Percentiles rank a stretch among this genome's conserved stretches.
Conservation (phyloP, 2,113 vertebrate species). For the Micromys minutus region DNA sequence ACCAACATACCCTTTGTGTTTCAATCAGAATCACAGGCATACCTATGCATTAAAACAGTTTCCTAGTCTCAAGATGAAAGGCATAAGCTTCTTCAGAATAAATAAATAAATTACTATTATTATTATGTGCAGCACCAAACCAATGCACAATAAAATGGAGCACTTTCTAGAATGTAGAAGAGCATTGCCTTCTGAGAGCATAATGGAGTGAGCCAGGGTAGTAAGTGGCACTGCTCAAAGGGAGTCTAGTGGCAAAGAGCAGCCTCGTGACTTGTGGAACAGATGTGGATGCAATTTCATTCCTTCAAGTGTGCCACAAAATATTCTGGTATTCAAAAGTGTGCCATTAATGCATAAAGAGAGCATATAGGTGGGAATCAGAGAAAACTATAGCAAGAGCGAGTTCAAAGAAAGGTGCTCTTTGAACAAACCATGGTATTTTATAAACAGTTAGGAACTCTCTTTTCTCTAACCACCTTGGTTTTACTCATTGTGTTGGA, state of each 20-base stretch:
- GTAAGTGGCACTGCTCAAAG: background rate
- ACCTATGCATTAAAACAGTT: background rate
- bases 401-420: conserved; percentile 41
- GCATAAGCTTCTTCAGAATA: background rate
- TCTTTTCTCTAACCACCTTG: conserved; percentile 36
- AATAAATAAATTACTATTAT: background rate
- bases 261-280: background rate
- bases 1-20: background rate
- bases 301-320: conserved; percentile 31
- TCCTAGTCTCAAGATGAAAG: conserved; percentile 9
- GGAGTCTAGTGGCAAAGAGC: background rate
- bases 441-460: conserved; percentile 40
- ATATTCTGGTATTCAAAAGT: conserved; percentile 39
- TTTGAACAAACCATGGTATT: conserved; percentile 36
- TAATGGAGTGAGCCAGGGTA: background rate
- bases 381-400: conserved; percentile 43
- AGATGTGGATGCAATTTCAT: conserved; percentile 37
- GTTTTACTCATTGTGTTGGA: conserved; percentile 1
- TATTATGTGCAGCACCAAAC: background rate
- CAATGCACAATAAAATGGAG: conserved; percentile 38
- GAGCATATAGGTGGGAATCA: background rate
- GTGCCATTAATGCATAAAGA: conserved; percentile 10
- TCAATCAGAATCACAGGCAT: background rate
- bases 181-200: conserved; percentile 2
- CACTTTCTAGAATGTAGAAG: conserved; percentile 20